phyloP scores from a whole-genome alignment of 2,888 invertebrate genomes.

The Oscheius sp. region DNA sequence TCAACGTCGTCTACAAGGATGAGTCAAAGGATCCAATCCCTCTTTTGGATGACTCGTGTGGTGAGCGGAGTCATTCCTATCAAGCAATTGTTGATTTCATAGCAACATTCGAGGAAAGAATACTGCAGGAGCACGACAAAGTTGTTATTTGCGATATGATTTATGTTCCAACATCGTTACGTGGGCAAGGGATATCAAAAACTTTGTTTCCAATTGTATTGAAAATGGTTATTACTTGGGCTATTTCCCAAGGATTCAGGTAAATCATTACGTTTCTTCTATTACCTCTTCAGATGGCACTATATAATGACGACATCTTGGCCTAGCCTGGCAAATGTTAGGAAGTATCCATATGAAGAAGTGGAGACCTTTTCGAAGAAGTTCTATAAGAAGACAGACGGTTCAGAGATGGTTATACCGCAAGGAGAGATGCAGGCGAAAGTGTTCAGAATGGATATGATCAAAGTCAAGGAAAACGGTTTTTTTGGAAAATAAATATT shows the following conservation, averaged over 20 bases:
- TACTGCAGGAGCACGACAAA: neutral
- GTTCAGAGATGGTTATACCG: neutral
- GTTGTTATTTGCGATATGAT: neutral
- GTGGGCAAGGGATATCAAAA: neutral
- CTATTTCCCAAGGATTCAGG: neutral
- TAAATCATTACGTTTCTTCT: neutral
- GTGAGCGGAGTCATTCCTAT: neutral
- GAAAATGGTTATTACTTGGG: neutral
- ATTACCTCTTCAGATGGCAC: too few relatives aligned
- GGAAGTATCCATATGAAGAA: neutral
- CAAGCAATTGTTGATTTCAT: neutral
- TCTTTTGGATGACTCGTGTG: neutral
- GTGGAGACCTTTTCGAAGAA: neutral
- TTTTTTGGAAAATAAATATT: neutral
- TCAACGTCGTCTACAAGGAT: slow-evolving; percentile 6
- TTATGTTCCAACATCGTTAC: neutral
- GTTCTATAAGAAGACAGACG: slow-evolving; percentile 10
- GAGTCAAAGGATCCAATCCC: neutral
- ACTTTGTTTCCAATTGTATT: neutral
- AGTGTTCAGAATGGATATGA: neutral
- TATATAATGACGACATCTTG: neutral
- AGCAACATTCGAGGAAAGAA: neutral
- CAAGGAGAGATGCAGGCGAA: neutral
- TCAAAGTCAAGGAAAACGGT: neutral
- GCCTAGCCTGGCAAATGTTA: neutral